phyloP scores from a whole-genome alignment of 2,888 invertebrate species.

The Odontocerum albicorne region DNA sequence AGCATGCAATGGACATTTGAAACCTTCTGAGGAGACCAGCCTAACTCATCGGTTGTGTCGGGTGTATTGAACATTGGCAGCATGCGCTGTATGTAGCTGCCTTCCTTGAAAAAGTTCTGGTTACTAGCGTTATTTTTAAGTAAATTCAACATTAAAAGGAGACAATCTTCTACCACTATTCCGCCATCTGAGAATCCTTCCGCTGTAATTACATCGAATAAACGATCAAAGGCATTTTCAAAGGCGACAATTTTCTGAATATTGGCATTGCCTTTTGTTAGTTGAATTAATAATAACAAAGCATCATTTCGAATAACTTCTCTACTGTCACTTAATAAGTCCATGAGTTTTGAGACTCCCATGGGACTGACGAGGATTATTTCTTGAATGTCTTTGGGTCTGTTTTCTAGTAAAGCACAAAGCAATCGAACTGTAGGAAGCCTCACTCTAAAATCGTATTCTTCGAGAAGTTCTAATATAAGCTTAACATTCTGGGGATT shows the following conservation, averaged over 20 bases:
- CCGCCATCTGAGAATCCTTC: conserved; percentile 95
- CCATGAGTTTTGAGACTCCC: conserved; percentile 98
- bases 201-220: conserved; percentile 89
- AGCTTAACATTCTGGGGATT: conserved; percentile 80
- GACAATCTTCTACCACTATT: conserved; percentile 97
- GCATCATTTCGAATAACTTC: conserved; percentile 97
- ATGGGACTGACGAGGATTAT: conserved; percentile 88
- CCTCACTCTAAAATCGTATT: conserved; percentile 92
- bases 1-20: conserved; percentile 93
- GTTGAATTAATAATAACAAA: conserved; percentile 82
- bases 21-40: conserved; percentile 93
- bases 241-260: conserved; percentile 99
- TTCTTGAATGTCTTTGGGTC: conserved; percentile 85
- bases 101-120: conserved; percentile 98
- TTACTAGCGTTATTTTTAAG: conserved; percentile 95
- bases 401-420: conserved; percentile 83
- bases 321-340: conserved; percentile 87
- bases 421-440: conserved; percentile 88
- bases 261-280: conserved; percentile 92
- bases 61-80: conserved; percentile 85
- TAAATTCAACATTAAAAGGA: conserved; percentile 89
- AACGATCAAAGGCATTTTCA: conserved; percentile 95
- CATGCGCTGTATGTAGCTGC: conserved; percentile 89
- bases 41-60: conserved; percentile 68
- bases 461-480: conserved; percentile 83